Evolutionary conservation across 2,797 vertebrate species (phyloP).

Genomic region (Chloroceryle inda): DNA sequence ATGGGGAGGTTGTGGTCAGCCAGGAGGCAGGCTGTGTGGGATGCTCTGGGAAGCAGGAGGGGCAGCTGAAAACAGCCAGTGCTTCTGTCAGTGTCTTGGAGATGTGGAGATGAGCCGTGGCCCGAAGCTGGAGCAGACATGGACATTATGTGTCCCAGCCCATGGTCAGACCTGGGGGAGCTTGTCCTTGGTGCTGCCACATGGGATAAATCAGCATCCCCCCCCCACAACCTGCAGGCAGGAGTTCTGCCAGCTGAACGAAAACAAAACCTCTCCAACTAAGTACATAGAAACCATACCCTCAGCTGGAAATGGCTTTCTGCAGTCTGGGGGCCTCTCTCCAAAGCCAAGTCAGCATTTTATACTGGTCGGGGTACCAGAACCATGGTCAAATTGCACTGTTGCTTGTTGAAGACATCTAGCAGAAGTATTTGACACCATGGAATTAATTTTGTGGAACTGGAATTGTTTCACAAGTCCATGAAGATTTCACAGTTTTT

Average conservation of each 20-base stretch:
- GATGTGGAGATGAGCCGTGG: background rate
- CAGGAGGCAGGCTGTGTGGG: background rate
- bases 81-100: background rate
- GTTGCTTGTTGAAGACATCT: background rate
- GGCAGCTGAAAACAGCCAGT: background rate
- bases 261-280: background rate
- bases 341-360: conserved; percentile 54
- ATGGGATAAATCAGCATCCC: rapidly evolving
- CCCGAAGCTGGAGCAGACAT: background rate
- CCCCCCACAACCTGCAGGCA: background rate
- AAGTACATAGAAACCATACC: background rate
- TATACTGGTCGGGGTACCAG: background rate
- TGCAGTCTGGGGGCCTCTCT: conserved; percentile 13
- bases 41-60: background rate
- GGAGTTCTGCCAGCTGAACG: background rate
- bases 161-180: background rate
- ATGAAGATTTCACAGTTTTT: background rate
- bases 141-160: background rate
- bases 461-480: background rate
- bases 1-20: background rate
- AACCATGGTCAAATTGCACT: background rate
- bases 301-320: conserved; percentile 39
- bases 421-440: background rate
- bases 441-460: background rate
- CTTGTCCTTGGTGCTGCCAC: background rate